A percentile compares a stretch with the other conserved stretches of the same genome.
Conservation (phyloP, 2,888 invertebrate species). For the Luffia ferchaultella region DNA sequence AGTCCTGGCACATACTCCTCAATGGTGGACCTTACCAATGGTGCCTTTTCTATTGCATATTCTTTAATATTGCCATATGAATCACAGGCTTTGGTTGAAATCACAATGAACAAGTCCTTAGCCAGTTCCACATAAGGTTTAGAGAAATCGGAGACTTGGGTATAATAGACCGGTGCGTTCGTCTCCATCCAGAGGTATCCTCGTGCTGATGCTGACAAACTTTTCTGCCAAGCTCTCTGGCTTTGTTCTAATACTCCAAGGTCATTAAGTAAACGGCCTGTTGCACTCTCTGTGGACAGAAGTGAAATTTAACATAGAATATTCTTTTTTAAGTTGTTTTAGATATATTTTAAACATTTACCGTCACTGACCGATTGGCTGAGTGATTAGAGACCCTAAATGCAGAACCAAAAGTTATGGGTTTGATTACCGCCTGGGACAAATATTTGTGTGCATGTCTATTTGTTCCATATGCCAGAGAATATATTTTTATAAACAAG, state of each 20-base stretch:
- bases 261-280: conserved; percentile 70
- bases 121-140: conserved; percentile 70
- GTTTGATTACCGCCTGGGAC: too few relatives aligned
- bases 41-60: conserved; percentile 58
- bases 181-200: conserved; percentile 73
- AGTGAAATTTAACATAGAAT: conserved; percentile 10
- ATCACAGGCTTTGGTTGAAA: conserved; percentile 56
- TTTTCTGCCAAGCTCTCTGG: conserved; percentile 68
- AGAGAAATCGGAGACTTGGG: conserved; percentile 55
- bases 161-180: conserved; percentile 73
- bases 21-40: conserved; percentile 50
- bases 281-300: conserved; percentile 64
- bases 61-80: conserved; percentile 54
- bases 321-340: too few relatives aligned
- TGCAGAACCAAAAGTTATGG: too few relatives aligned
- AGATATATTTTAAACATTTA: too few relatives aligned
- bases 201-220: conserved; percentile 67
- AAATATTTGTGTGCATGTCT: too few relatives aligned
- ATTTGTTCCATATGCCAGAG: too few relatives aligned
- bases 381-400: too few relatives aligned
- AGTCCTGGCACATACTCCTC: conserved; percentile 79
- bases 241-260: conserved; percentile 71
- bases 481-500: too few relatives aligned
- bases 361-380: too few relatives aligned
- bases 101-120: conserved; percentile 63